A percentile compares a stretch with the other conserved stretches of the same genome.
These are phyloP conservation scores for Kradibia gibbosae DNA, from an alignment of 1,140 invertebrate genomes.

Conservation along the genomic window DNA sequence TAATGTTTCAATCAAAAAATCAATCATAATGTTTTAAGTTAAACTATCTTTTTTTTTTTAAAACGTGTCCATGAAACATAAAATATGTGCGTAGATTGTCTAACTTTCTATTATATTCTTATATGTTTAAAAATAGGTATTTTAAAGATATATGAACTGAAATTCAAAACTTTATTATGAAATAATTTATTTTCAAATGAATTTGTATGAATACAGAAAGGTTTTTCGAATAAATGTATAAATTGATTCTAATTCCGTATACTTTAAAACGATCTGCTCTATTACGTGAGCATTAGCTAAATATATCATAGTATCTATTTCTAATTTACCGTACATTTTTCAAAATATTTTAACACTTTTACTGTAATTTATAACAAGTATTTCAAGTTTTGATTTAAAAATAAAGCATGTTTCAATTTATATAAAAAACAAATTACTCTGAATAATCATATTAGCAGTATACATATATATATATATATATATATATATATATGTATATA, in stretches of 20 bases:
- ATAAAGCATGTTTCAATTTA: constrained; percentile 3
- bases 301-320: neutral
- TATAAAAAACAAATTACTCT: neutral
- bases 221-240: no score
- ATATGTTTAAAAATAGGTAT: no score
- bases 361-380: neutral
- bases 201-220: no score
- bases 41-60: no score
- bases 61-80: no score
- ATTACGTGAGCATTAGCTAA: constrained; percentile 3
- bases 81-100: no score
- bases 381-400: neutral
- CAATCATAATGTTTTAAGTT: no score
- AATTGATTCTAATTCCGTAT: constrained; percentile 1
- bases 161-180: no score
- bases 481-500: neutral
- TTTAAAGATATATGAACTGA: no score
- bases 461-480: neutral
- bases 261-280: neutral
- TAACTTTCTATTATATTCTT: no score
- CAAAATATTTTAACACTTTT: constrained; percentile 44
- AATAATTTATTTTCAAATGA: no score
- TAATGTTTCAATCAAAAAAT: no score
- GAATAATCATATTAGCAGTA: neutral
- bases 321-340: constrained; percentile 13